phyloP scores from a whole-genome alignment of 1,140 invertebrate species.

The Metaphire vulgaris region DNA sequence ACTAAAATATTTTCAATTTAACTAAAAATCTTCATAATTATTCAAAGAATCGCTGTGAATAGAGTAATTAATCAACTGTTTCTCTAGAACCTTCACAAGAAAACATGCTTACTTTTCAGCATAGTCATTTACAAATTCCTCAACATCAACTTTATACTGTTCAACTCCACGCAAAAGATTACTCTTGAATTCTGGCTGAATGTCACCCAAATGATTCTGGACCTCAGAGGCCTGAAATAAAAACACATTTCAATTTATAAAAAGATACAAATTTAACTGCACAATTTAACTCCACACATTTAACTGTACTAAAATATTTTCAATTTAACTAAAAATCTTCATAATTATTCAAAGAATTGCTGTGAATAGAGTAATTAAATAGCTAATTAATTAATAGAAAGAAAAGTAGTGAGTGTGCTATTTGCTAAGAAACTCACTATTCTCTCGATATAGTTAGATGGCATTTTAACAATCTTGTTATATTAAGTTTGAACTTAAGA shows the following conservation, averaged over 20 bases:
- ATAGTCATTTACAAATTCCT: constrained; percentile 46
- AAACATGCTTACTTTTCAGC: constrained; percentile 42
- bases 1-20: not conserved
- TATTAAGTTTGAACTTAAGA: no score
- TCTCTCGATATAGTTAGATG: no score
- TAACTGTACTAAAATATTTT: not conserved
- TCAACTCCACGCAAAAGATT: constrained; percentile 47
- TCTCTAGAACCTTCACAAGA: no score
- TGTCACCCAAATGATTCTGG: constrained; percentile 47
- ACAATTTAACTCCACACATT: not conserved
- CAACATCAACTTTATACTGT: constrained; percentile 42
- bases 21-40: not conserved
- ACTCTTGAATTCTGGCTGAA: constrained; percentile 51
- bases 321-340: not conserved
- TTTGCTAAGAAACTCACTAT: no score
- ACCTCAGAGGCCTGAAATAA: constrained; percentile 41
- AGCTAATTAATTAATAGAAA: no score
- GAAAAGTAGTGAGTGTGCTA: no score
- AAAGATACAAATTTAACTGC: no score
- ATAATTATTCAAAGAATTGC: not conserved
- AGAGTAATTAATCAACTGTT: not conserved
- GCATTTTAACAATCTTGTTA: no score
- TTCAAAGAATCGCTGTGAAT: not conserved
- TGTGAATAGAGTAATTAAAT: no score
- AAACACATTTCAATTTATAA: no score